phyloP scores from a whole-genome alignment of 2,888 invertebrate genomes.

The Drosophila buzzatii region DNA sequence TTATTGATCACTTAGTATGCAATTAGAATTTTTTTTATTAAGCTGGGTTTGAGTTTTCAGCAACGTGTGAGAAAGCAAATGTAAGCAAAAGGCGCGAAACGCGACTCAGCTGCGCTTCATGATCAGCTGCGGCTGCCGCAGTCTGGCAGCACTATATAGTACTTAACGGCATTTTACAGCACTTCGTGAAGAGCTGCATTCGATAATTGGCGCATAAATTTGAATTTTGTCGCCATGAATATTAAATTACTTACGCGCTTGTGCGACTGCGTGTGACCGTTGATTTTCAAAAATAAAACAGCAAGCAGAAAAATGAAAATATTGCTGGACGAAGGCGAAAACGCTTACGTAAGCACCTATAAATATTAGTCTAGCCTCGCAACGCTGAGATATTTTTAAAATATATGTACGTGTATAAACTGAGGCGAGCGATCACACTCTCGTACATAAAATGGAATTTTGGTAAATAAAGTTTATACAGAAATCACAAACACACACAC shows the following conservation, averaged over 20 bases:
- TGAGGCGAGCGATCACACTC: slow-evolving; percentile 45
- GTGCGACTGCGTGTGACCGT: slow-evolving; percentile 55
- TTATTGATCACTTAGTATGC: slow-evolving; percentile 12
- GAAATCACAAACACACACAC: slow-evolving; percentile 22
- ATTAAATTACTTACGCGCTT: slow-evolving; percentile 74
- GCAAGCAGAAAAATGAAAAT: slow-evolving; percentile 48
- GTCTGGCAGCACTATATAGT: slow-evolving; percentile 58
- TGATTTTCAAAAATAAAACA: slow-evolving; percentile 68
- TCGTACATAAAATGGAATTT: slow-evolving; percentile 68
- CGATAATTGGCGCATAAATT: slow-evolving; percentile 40
- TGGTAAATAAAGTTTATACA: slow-evolving; percentile 72
- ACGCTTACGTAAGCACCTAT: slow-evolving; percentile 82
- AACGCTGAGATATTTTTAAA: slow-evolving; percentile 72
- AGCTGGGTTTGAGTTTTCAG: background rate
- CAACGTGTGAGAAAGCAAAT: slow-evolving; percentile 28
- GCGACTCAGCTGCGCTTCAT: slow-evolving; percentile 41
- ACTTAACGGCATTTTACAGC: slow-evolving; percentile 39
- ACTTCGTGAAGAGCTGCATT: slow-evolving; percentile 28
- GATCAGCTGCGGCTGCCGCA: slow-evolving; percentile 53
- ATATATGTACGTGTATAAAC: slow-evolving; percentile 68
- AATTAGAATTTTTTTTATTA: slow-evolving; percentile 4
- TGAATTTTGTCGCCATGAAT: slow-evolving; percentile 53
- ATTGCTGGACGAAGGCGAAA: slow-evolving; percentile 59
- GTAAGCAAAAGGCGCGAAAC: slow-evolving; percentile 64
- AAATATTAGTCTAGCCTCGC: slow-evolving; percentile 71